A percentile compares a stretch with the other conserved stretches of the same genome.
These are phyloP conservation scores for Cherax quadricarinatus DNA, from an alignment of 1,140 invertebrate genomes.

Conservation along the genomic window DNA sequence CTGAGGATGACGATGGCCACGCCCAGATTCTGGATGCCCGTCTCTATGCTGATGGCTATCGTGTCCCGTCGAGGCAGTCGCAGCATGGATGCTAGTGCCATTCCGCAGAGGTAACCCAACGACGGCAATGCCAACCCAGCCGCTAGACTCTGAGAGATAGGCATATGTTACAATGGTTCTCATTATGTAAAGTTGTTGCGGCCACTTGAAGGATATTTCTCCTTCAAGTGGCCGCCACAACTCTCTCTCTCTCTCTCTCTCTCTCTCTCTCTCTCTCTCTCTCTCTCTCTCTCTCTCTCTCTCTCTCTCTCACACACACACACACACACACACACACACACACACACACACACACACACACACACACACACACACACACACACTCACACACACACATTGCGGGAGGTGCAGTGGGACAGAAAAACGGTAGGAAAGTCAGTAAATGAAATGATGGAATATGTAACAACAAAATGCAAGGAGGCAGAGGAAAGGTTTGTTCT, in stretches of 20 bases:
- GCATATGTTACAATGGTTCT: background rate
- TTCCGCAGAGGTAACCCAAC: constrained; percentile 89
- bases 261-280: background rate
- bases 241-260: background rate
- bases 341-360: too few relatives aligned
- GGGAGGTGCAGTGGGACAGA: too few relatives aligned
- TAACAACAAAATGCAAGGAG: too few relatives aligned
- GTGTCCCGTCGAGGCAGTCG: constrained; percentile 83
- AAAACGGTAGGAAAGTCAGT: too few relatives aligned
- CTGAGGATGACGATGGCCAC: constrained; percentile 90
- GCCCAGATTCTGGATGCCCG: constrained; percentile 95
- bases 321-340: too few relatives aligned
- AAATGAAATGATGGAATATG: too few relatives aligned
- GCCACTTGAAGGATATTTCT: background rate
- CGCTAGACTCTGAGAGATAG: constrained; percentile 82
- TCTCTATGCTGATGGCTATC: constrained; percentile 93
- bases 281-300: background rate
- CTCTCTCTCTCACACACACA: too few relatives aligned
- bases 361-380: too few relatives aligned
- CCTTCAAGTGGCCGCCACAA: background rate
- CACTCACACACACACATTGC: too few relatives aligned
- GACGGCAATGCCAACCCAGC: constrained; percentile 91
- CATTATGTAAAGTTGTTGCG: too few relatives aligned
- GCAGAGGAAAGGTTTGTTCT: too few relatives aligned
- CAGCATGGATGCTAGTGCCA: constrained; percentile 80